Evolutionary conservation across 2,888 invertebrate species (phyloP).

Genomic region (Loripinus fragilis): DNA sequence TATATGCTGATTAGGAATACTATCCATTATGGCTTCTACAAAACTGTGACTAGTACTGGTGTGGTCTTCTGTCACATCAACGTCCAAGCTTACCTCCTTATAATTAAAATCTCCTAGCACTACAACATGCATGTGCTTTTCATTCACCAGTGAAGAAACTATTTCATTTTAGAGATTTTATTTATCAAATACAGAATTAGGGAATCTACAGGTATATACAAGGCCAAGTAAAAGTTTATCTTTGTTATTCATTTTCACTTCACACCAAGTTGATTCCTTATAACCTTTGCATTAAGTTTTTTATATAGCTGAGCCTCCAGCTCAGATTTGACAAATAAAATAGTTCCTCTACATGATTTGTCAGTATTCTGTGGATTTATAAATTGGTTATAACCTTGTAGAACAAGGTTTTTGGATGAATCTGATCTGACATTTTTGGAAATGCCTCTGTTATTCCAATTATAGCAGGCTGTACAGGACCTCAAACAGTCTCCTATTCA

Average conservation of each 20-base stretch:
- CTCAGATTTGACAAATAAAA: not conserved
- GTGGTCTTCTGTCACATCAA: not conserved
- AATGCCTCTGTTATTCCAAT: not conserved
- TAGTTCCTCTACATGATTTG: not conserved
- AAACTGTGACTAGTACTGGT: not conserved
- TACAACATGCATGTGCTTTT: not conserved
- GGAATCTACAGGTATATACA: not conserved
- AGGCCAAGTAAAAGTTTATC: conserved; percentile 1
- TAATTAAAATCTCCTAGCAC: too few relatives aligned
- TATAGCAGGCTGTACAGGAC: not conserved
- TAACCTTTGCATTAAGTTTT: not conserved
- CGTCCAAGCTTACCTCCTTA: not conserved
- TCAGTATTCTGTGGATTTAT: not conserved
- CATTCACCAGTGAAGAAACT: not conserved
- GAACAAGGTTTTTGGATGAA: not conserved
- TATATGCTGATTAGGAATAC: not conserved
- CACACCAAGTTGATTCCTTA: conserved; percentile 5
- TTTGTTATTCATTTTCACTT: not conserved
- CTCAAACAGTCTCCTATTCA: too few relatives aligned
- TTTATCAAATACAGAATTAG: not conserved
- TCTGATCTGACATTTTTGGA: not conserved
- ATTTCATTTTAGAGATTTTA: not conserved
- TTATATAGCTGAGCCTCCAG: too few relatives aligned
- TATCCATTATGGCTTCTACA: not conserved
- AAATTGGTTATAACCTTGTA: not conserved